Base-by-base conservation (phyloP, 53 echinoderm and acorn worm genomes). In the Echinometra lucunter region DNA sequence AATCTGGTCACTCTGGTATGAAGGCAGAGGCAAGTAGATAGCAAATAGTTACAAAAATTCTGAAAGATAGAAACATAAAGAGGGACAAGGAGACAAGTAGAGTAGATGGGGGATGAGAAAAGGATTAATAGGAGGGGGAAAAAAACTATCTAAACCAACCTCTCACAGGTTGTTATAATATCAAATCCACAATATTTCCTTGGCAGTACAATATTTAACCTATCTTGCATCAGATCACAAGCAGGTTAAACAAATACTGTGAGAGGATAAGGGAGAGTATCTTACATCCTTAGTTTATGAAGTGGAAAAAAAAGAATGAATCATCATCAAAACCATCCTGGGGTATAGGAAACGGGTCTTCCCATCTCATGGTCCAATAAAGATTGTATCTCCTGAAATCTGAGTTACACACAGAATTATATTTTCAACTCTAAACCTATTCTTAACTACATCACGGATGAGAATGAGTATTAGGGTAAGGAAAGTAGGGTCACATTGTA, bases 211-310 rank as follows among this genome's bases (percentile, higher is more conserved):
- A 78, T 38, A 16, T 4, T 40, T 42, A 47, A 1, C 45, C 49
- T 49, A 85, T 85, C 53, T 85, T 47, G 30, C 30, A 85, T 49
- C 28, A 12, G 8, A 85, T 85, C 85, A 85, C n/a, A 85, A 49
- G 28, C n/a, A 27, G 85, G 49, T 85, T 85, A 85, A 47, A 85
- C 25, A 85, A 85, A 85, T 85, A 85, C 85, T 85, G 18, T n/a
- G 85, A 85, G 28, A 47, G 85, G 85, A 28, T 81, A 3, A 63
- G 63, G 11, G 27, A 85, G 47, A 42, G 28, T 85, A 85, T 85
- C 85, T 85, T 13, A 85, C 45, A 85, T 85, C 45, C n/a, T n/a
- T 28, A 47, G 28, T 30, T 47, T n/a, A 30, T n/a, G 49, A 25
- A 19, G 28, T 12, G 3, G 10, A 5, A n/a, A 47, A 47, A 85